phyloP scores from a whole-genome alignment of 1,140 invertebrate genomes.

The Diabrotica virgifera region DNA sequence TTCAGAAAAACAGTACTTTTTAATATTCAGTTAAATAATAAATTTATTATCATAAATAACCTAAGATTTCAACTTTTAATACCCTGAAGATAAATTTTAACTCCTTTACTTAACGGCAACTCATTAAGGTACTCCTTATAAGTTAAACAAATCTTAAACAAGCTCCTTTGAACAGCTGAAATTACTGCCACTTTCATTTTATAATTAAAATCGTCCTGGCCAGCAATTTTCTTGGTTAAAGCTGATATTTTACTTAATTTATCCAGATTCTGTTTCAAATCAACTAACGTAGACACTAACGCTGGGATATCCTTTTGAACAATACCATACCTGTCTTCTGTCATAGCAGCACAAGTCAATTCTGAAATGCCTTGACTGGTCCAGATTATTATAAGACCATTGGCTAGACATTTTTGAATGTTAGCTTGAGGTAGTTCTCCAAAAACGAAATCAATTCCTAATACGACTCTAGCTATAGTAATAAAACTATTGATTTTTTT shows the following conservation, averaged over 20 bases:
- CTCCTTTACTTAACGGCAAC: constrained; percentile 53
- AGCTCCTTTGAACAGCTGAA: constrained; percentile 64
- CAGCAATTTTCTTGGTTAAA: constrained; percentile 57
- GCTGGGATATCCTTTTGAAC: constrained; percentile 71
- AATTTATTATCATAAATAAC: too few species aligned
- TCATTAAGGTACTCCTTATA: constrained; percentile 69
- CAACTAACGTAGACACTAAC: constrained; percentile 64
- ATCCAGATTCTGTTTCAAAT: constrained; percentile 66
- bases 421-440: constrained; percentile 66
- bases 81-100: constrained; percentile 23
- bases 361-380: constrained; percentile 66
- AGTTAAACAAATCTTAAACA: constrained; percentile 68
- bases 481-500: constrained; percentile 24
- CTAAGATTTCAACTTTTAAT: too few species aligned
- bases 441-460: constrained; percentile 68
- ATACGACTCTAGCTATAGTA: constrained; percentile 49
- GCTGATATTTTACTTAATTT: constrained; percentile 65
- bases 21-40: too few species aligned
- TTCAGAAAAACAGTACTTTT: too few species aligned
- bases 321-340: constrained; percentile 75
- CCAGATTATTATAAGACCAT: constrained; percentile 69
- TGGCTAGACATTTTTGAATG: constrained; percentile 59
- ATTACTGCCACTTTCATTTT: constrained; percentile 61
- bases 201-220: constrained; percentile 58
- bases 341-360: constrained; percentile 63